A percentile compares a stretch with the other conserved stretches of the same genome.
Evolutionary conservation across 1,140 invertebrate genomes (phyloP).

Genomic region (Bicyclus anynana): DNA sequence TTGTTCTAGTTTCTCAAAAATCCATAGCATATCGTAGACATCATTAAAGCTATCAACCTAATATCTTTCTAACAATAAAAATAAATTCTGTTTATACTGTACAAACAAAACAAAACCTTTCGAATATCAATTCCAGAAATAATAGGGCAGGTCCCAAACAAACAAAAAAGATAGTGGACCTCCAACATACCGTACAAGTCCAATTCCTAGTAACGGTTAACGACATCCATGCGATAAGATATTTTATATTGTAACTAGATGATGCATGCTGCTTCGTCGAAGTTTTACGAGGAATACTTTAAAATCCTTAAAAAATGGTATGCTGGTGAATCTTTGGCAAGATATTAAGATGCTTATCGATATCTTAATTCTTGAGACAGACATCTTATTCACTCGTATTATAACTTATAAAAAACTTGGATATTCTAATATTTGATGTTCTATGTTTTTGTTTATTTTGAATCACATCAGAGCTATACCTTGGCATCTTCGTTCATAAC

Average conservation of each 20-base stretch:
- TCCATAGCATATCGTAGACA: background rate
- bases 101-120: conserved; percentile 12
- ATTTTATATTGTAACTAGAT: background rate
- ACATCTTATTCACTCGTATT: no score
- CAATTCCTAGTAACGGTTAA: conserved; percentile 17
- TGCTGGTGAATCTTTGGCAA: no score
- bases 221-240: conserved; percentile 2
- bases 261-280: background rate
- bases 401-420: no score
- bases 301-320: no score
- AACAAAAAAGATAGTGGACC: conserved; percentile 20
- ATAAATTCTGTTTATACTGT: conserved; percentile 1
- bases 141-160: conserved; percentile 19
- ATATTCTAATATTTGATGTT: no score
- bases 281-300: background rate
- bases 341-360: no score
- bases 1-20: background rate
- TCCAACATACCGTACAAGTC: conserved; percentile 5
- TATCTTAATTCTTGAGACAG: no score
- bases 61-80: background rate
- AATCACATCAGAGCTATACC: no score
- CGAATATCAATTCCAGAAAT: conserved; percentile 20
- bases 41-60: background rate
- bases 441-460: no score
- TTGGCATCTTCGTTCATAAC: no score